Evolutionary conservation across 2,888 invertebrate genomes (phyloP), one percentile per base, ranked within the genome.

Genomic region (Stenichneumon culpator): DNA sequence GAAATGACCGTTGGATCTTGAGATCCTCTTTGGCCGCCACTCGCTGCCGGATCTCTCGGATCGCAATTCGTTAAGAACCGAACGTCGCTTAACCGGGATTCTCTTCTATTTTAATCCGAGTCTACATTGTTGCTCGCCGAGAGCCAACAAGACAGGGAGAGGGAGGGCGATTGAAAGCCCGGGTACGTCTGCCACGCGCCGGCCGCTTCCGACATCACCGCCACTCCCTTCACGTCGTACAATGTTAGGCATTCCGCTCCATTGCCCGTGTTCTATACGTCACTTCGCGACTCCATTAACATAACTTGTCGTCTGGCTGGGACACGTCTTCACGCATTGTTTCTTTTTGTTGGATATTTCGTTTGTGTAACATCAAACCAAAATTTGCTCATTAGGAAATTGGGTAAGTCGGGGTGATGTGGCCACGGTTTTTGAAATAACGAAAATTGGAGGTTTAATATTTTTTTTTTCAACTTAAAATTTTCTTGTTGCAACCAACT

Each of bases 41-140:
- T 16, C 2, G 32, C n/a, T 25, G 22, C 25, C 25, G n/a, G n/a
- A 1, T 69, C 65, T 11, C 22, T 14, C 39, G 19, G 60, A 47
- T 52, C 63, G 39, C 28, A 3, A 83, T 70, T 36, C 19, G 50
- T 79, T 47, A 72, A 50, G 52, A 65, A 19, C 60, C 28, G 44
- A 44, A 73, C 84, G 68, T 72, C 63, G 72, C 81, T 67, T 19
- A 2, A 60, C 67, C 77, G 60, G 52, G 28, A 79, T 47, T 69
- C 54, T 70, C 67, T 19, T 16, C 80, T 84, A 84, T 84, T 75
- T 84, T 32, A 44, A 54, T 65, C 67, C 65, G n/a, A 9, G 22
- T 25, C 52, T 16, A 67, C 67, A 67, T 36, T 67, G 67, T 77
- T 36, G 39, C 52, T 36, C 9, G 22, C 25, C 36, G 75, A 52